Conservation (phyloP, 2,113 vertebrate species). For the Sander vitreus region DNA sequence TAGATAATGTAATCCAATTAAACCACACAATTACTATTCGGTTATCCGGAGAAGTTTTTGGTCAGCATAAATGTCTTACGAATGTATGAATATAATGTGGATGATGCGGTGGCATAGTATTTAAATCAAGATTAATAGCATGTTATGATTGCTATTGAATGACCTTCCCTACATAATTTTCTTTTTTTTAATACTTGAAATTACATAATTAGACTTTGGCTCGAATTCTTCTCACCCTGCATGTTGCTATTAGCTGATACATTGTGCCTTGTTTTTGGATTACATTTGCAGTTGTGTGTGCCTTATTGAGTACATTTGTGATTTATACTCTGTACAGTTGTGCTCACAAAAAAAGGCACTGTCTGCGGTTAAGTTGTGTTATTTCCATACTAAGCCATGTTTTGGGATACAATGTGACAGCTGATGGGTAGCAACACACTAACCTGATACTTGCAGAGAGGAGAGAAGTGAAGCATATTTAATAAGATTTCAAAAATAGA, state of each 20-base stretch:
- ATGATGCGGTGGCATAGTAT: background rate
- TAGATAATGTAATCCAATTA: slow-evolving; percentile 61
- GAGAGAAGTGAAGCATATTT: slow-evolving; percentile 1
- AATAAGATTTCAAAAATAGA: slow-evolving; percentile 1
- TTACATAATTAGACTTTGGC: background rate
- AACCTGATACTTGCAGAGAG: background rate
- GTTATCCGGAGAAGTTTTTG: slow-evolving; percentile 10
- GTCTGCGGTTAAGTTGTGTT: background rate
- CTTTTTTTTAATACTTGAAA: background rate
- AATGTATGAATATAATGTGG: slow-evolving; percentile 11
- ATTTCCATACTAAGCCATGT: background rate
- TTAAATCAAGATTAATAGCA: background rate
- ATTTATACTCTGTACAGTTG: background rate
- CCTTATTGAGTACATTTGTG: background rate
- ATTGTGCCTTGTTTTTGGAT: background rate
- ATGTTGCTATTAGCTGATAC: background rate
- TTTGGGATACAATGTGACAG: background rate
- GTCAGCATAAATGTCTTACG: slow-evolving; percentile 22
- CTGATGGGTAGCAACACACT: background rate
- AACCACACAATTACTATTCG: background rate
- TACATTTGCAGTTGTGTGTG: background rate
- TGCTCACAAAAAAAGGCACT: background rate
- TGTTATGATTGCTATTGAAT: slow-evolving; percentile 12
- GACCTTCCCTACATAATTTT: no score
- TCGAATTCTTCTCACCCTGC: background rate